A percentile compares a stretch with the other conserved stretches of the same genome.
Evolutionary conservation across 2,888 invertebrate species (phyloP).

Genomic region (Arge pagana): DNA sequence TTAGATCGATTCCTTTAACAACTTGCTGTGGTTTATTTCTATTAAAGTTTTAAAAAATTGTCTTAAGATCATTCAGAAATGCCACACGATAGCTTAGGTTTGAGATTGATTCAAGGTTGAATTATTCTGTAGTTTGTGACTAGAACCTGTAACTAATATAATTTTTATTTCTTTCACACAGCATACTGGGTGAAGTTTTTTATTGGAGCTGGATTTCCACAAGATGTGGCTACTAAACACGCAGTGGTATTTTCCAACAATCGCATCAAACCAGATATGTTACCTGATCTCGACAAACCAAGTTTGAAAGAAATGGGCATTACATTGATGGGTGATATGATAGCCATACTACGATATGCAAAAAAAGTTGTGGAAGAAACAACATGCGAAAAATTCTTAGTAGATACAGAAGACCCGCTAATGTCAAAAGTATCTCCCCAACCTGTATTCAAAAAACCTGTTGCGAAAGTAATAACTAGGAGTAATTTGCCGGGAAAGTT

Average conservation of each 20-base stretch:
- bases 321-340: slow-evolving; percentile 68
- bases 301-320: slow-evolving; percentile 89
- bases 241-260: slow-evolving; percentile 86
- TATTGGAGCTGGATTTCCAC: slow-evolving; percentile 80
- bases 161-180: slow-evolving; percentile 46
- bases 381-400: slow-evolving; percentile 52
- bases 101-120: too few relatives aligned
- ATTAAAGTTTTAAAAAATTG: too few relatives aligned
- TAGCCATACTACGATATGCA: slow-evolving; percentile 68
- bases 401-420: slow-evolving; percentile 45
- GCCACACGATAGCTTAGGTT: too few relatives aligned
- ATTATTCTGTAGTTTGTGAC: neutral
- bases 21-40: too few relatives aligned
- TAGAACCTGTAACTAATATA: neutral
- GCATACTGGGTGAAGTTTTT: slow-evolving; percentile 87
- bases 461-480: slow-evolving; percentile 38
- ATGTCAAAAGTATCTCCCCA: slow-evolving; percentile 25
- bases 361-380: slow-evolving; percentile 63
- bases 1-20: too few relatives aligned
- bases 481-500: slow-evolving; percentile 27
- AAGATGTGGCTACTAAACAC: slow-evolving; percentile 79
- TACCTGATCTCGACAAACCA: slow-evolving; percentile 84
- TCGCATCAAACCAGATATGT: slow-evolving; percentile 84
- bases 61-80: too few relatives aligned
- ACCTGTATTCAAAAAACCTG: slow-evolving; percentile 39